Conservation (phyloP, 2,797 vertebrate genomes). For the Serranus cabrilla region DNA sequence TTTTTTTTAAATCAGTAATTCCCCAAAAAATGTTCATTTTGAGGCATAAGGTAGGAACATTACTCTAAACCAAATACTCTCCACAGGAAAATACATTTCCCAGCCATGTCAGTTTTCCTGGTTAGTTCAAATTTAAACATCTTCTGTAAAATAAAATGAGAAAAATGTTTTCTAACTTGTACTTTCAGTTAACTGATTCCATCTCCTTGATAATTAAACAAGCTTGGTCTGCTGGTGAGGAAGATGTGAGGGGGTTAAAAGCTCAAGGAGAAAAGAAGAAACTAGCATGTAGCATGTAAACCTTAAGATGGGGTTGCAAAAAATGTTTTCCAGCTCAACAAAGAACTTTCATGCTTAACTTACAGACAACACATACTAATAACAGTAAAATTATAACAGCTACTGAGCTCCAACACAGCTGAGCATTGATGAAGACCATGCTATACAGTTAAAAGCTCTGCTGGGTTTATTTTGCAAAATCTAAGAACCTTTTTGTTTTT, state of each 20-base stretch:
- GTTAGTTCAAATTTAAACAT: too few species aligned
- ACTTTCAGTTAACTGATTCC: too few species aligned
- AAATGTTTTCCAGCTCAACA: background rate
- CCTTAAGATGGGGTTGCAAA: background rate
- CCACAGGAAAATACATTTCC: too few species aligned
- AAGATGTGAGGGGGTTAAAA: background rate
- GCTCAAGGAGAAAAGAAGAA: too few species aligned
- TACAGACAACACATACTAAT: background rate
- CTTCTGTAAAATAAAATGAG: too few species aligned
- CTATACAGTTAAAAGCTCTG: background rate
- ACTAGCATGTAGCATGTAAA: background rate
- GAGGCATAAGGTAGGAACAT: too few species aligned
- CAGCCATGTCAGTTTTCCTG: too few species aligned
- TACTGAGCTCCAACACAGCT: background rate
- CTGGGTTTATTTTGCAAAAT: background rate
- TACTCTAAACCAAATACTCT: too few species aligned
- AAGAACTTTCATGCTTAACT: background rate
- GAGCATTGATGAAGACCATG: background rate
- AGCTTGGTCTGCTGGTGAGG: background rate
- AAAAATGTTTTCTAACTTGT: too few species aligned
- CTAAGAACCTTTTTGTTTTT: background rate
- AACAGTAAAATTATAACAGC: background rate
- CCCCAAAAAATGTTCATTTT: too few species aligned
- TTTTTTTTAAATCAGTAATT: too few species aligned
- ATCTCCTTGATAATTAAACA: background rate